Evolutionary conservation across 2,113 vertebrate species (phyloP).

Genomic region (Mobula hypostoma): DNA sequence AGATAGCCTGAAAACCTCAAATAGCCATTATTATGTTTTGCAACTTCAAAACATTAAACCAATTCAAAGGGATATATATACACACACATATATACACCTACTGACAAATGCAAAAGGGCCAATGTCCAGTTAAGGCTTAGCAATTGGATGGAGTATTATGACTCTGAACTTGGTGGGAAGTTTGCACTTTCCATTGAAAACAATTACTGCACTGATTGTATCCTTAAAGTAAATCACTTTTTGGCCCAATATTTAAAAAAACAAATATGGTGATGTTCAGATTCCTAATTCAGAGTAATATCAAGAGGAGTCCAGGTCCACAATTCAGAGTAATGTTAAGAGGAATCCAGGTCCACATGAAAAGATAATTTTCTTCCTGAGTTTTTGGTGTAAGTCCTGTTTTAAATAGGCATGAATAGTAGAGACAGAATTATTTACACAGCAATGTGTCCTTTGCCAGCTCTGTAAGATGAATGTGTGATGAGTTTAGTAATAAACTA

Average conservation of each 20-base stretch:
- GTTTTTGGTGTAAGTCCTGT: background rate
- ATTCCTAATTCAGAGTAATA: background rate
- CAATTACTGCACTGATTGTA: background rate
- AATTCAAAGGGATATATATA: too few relatives aligned
- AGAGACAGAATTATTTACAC: background rate
- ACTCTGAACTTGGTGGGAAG: background rate
- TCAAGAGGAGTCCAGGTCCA: background rate
- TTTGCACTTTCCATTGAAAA: background rate
- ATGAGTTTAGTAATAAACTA: constrained; percentile 16
- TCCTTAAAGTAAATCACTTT: background rate
- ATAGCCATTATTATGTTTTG: background rate
- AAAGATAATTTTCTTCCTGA: background rate
- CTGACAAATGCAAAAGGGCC: background rate
- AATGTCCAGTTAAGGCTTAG: background rate
- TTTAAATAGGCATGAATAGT: background rate
- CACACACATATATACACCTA: background rate
- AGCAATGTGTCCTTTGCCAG: background rate
- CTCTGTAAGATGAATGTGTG: background rate
- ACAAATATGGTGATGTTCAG: background rate
- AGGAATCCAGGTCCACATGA: background rate
- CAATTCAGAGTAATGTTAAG: too few relatives aligned
- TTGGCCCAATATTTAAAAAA: too few relatives aligned
- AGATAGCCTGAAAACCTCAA: background rate
- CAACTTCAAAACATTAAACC: too few relatives aligned
- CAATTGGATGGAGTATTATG: background rate